Percentiles rank a stretch among this genome's conserved stretches.
Conservation (phyloP, 1,140 invertebrate genomes). For the Leptonema lineaticorne region DNA sequence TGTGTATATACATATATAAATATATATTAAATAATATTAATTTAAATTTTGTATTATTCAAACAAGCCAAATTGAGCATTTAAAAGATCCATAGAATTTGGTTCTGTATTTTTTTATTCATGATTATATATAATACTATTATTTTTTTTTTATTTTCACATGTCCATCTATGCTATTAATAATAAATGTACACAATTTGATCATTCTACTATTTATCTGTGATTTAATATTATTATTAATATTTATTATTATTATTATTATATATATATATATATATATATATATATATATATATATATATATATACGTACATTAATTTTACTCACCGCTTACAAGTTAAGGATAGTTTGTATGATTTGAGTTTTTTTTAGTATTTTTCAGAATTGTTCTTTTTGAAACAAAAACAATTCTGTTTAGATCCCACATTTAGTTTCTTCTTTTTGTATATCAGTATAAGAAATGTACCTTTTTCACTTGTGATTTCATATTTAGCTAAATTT, state of each 20-base stretch:
- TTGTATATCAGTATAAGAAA: constrained; percentile 10
- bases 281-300: no score
- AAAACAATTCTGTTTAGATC: constrained; percentile 26
- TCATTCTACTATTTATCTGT: constrained; percentile 41
- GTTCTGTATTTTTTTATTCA: constrained; percentile 40
- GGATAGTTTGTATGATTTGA: constrained; percentile 33
- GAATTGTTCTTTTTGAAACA: constrained; percentile 40
- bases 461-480: constrained; percentile 1
- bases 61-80: constrained; percentile 33
- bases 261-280: no score
- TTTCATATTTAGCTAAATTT: not conserved
- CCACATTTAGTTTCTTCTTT: not conserved
- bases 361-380: constrained; percentile 37
- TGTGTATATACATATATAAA: not conserved
- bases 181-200: constrained; percentile 42
- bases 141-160: constrained; percentile 35
- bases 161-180: constrained; percentile 39
- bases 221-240: constrained; percentile 40
- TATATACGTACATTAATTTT: constrained; percentile 38
- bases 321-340: constrained; percentile 39
- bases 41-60: no score
- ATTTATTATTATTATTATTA: constrained; percentile 17
- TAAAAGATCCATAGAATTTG: constrained; percentile 35
- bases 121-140: constrained; percentile 31
- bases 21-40: no score